These are phyloP conservation scores for Lithophane ornitopus DNA, from an alignment of 2,888 invertebrate species.

Conservation along the genomic window DNA sequence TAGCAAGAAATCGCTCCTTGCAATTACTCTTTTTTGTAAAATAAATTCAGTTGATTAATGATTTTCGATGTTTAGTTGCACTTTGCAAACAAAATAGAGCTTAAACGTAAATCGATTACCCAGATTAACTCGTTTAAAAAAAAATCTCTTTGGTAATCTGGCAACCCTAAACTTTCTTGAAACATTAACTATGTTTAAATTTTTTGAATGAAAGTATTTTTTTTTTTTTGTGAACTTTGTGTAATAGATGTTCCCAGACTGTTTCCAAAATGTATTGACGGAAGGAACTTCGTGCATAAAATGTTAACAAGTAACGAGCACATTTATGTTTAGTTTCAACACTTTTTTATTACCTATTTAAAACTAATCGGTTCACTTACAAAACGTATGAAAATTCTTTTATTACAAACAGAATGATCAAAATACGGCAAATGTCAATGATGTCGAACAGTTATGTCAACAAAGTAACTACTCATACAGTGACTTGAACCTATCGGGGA, in stretches of 20 bases:
- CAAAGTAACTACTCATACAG: conserved; percentile 7
- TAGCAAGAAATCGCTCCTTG: neutral
- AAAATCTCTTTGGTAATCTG: neutral
- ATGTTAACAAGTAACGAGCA: neutral
- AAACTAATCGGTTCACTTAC: neutral
- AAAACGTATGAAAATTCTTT: neutral
- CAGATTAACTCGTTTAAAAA: no score
- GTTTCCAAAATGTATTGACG: neutral
- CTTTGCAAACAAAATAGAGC: neutral
- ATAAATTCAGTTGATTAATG: no score
- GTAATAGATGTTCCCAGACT: neutral
- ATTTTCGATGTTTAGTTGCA: neutral
- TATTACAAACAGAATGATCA: neutral
- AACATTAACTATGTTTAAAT: neutral
- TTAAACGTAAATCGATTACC: no score
- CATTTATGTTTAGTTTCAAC: neutral
- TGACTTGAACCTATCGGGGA: conserved; percentile 1
- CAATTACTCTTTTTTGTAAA: no score
- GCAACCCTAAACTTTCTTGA: neutral
- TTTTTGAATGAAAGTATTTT: neutral
- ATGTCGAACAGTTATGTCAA: conserved; percentile 5
- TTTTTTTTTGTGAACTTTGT: no score
- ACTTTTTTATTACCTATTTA: neutral
- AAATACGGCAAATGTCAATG: conserved; percentile 1
- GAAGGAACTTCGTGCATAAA: neutral